Percentiles rank a stretch among this genome's conserved stretches.
Evolutionary conservation across 2,113 vertebrate species (phyloP).

Genomic region (Aspidoscelis tigris): DNA sequence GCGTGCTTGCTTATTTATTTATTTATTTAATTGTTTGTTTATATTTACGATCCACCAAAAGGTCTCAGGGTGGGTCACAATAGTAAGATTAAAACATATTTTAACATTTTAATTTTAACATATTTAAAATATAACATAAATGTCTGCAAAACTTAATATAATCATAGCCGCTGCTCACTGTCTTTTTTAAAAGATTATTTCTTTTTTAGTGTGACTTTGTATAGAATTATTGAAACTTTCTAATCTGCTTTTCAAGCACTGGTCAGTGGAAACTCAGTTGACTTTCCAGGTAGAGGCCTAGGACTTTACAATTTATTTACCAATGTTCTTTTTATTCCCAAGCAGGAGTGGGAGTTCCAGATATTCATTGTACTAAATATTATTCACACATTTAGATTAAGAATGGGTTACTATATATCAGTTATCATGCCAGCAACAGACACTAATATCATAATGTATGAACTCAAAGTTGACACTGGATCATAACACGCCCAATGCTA

Average conservation of each 20-base stretch:
- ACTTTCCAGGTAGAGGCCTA: conserved; percentile 43
- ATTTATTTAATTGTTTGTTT: too few relatives aligned
- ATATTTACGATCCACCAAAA: too few relatives aligned
- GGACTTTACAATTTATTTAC: conserved; percentile 51
- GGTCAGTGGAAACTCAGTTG: conserved; percentile 42
- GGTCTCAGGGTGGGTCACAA: too few relatives aligned
- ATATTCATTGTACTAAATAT: conserved; percentile 40
- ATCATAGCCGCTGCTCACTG: conserved; percentile 6
- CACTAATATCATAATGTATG: conserved; percentile 39
- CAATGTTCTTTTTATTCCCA: conserved; percentile 63
- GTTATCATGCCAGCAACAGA: conserved; percentile 23
- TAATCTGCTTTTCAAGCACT: conserved; percentile 20
- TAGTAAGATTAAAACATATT: too few relatives aligned
- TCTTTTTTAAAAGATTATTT: not conserved
- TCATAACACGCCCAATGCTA: conserved; percentile 29
- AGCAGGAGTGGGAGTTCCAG: conserved; percentile 52
- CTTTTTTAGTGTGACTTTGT: conserved; percentile 14
- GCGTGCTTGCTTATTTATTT: too few relatives aligned
- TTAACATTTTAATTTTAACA: too few relatives aligned
- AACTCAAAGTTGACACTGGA: conserved; percentile 16
- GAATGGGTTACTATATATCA: conserved; percentile 32
- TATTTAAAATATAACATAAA: conserved; percentile 30
- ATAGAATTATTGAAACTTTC: conserved; percentile 10
- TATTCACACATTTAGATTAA: conserved; percentile 35
- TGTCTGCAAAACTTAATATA: not conserved